A percentile compares a stretch with the other conserved stretches of the same genome.
Evolutionary conservation across 2,888 invertebrate genomes (phyloP).

Genomic region (Tupiocoris notatus): DNA sequence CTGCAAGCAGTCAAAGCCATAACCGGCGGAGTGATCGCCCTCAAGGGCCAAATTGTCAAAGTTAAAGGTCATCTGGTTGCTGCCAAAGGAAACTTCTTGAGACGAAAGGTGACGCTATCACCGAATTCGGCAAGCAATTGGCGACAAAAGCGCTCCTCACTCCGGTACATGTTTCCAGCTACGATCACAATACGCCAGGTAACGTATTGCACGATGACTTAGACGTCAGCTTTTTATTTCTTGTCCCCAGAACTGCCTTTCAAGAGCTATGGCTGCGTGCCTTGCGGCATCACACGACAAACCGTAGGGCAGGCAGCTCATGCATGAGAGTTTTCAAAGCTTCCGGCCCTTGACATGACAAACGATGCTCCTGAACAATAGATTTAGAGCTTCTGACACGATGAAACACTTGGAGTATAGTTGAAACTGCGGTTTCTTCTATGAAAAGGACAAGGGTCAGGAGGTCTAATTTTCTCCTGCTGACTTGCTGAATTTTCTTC

Average conservation of each 20-base stretch:
- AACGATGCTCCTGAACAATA: too few relatives aligned
- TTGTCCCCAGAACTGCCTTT: too few relatives aligned
- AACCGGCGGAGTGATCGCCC: slow-evolving; percentile 79
- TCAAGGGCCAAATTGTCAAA: slow-evolving; percentile 84
- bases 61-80: slow-evolving; percentile 71
- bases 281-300: too few relatives aligned
- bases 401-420: not conserved
- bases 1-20: slow-evolving; percentile 86
- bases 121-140: slow-evolving; percentile 74
- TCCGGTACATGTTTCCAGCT: slow-evolving; percentile 44
- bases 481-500: too few relatives aligned
- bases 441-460: too few relatives aligned
- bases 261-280: too few relatives aligned
- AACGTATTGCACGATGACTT: not conserved
- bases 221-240: too few relatives aligned
- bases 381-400: not conserved
- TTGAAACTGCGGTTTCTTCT: too few relatives aligned
- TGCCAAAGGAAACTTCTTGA: slow-evolving; percentile 61
- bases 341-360: too few relatives aligned
- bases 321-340: too few relatives aligned
- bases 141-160: slow-evolving; percentile 67
- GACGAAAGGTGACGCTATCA: slow-evolving; percentile 75
- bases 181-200: slow-evolving; percentile 44
- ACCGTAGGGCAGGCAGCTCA: too few relatives aligned
- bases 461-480: too few relatives aligned